A percentile compares a stretch with the other conserved stretches of the same genome.
Conservation (phyloP, 2,113 vertebrate genomes). For the Formicarius rufipectus region DNA sequence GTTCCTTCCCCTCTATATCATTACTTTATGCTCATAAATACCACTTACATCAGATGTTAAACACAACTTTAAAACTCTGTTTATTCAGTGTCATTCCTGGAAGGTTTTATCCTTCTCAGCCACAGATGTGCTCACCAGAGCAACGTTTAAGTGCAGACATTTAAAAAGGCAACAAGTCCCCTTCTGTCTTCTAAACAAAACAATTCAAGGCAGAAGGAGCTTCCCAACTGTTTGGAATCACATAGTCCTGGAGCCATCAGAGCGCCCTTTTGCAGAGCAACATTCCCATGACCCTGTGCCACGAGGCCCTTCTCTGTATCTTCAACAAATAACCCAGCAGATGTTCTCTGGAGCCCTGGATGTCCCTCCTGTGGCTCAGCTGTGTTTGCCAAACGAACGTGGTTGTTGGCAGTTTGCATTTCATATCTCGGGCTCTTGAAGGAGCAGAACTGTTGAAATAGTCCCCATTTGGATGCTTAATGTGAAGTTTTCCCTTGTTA, state of each 20-base stretch:
- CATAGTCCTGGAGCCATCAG: neutral
- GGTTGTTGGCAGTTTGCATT: neutral
- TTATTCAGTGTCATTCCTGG: neutral
- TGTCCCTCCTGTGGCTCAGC: neutral
- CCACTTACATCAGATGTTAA: neutral
- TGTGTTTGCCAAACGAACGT: neutral
- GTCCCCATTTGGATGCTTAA: neutral
- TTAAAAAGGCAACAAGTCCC: neutral
- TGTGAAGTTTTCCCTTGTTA: neutral
- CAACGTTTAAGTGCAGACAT: neutral
- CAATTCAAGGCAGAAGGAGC: neutral
- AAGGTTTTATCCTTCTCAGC: neutral
- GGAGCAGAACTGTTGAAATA: neutral
- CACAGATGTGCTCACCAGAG: neutral
- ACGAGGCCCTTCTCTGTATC: neutral
- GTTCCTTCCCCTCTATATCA: neutral
- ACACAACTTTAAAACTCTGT: neutral
- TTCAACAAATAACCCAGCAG: slow-evolving; percentile 5
- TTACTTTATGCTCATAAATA: neutral
- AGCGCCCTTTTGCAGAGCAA: neutral
- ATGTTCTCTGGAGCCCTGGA: neutral
- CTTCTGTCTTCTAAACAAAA: neutral
- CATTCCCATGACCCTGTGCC: slow-evolving; percentile 49
- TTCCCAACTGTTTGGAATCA: neutral
- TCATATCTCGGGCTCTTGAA: neutral